phyloP scores from a whole-genome alignment of 1,140 invertebrate genomes.

The Paramacrobiotus metropolitanus region DNA sequence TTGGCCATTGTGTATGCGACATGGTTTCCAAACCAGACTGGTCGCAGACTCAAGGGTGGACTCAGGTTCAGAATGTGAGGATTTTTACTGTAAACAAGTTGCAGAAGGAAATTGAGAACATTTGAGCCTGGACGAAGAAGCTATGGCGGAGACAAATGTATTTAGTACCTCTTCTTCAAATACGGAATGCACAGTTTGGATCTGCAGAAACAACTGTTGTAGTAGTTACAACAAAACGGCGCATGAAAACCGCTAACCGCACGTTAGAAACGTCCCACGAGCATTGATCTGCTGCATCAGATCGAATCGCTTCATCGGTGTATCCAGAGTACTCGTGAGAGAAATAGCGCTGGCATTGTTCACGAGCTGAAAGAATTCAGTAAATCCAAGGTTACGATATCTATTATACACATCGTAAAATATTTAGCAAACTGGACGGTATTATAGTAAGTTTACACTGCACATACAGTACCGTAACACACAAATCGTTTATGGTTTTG shows the following conservation, averaged over 20 bases:
- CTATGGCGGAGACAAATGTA: slow-evolving; percentile 5
- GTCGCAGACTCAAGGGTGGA: slow-evolving; percentile 69
- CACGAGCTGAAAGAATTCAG: slow-evolving; percentile 34
- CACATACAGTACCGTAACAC: too few species aligned
- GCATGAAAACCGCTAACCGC: too few species aligned
- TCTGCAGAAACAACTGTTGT: slow-evolving; percentile 2
- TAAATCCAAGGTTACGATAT: too few species aligned
- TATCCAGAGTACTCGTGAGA: slow-evolving; percentile 55
- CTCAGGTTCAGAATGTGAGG: slow-evolving; percentile 88
- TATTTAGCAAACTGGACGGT: too few species aligned
- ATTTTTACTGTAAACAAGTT: slow-evolving; percentile 47
- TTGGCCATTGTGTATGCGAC: slow-evolving; percentile 89
- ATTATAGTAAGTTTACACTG: too few species aligned
- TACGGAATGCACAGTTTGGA: slow-evolving; percentile 4
- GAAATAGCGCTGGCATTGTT: slow-evolving; percentile 97
- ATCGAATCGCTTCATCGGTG: slow-evolving; percentile 85
- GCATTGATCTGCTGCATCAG: slow-evolving; percentile 78
- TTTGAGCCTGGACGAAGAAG: slow-evolving; percentile 2
- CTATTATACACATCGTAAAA: too few species aligned
- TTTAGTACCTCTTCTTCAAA: slow-evolving; percentile 4
- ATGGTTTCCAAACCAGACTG: slow-evolving; percentile 73
- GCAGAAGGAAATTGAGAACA: background rate
- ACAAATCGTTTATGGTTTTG: too few species aligned
- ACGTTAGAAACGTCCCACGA: slow-evolving; percentile 73
- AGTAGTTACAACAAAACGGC: background rate